Percentiles rank a stretch among this genome's conserved stretches.
These are phyloP conservation scores for Limnephilus marmoratus DNA, from an alignment of 2,888 invertebrate species.

Conservation along the genomic window DNA sequence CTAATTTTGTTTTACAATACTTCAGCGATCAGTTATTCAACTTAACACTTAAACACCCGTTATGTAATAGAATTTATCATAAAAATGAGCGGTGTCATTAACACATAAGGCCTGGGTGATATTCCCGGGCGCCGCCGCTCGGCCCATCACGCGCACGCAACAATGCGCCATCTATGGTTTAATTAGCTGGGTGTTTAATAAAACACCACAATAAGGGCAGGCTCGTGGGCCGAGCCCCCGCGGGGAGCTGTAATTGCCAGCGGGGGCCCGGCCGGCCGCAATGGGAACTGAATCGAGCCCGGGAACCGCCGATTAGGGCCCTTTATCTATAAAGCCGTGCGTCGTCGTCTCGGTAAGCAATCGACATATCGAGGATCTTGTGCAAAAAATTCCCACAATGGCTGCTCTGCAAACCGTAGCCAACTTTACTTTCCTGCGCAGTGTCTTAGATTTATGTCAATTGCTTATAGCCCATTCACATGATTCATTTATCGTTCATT, in stretches of 20 bases:
- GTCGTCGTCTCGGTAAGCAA: too few relatives aligned
- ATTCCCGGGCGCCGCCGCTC: conserved; percentile 23
- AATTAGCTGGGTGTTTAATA: conserved; percentile 65
- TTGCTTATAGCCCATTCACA: too few relatives aligned
- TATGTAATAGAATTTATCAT: not conserved
- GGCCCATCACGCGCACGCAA: conserved; percentile 33
- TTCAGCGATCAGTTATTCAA: not conserved
- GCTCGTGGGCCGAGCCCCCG: conserved; percentile 52
- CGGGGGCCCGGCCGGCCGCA: conserved; percentile 52
- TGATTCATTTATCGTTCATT: too few relatives aligned
- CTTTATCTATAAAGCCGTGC: too few relatives aligned
- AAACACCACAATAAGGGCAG: conserved; percentile 56
- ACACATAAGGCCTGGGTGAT: not conserved
- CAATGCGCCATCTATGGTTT: conserved; percentile 56
- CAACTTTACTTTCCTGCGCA: too few relatives aligned
- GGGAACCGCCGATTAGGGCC: not conserved
- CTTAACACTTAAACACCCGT: not conserved
- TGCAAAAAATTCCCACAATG: too few relatives aligned
- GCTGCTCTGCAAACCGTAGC: too few relatives aligned
- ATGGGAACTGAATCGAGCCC: conserved; percentile 14
- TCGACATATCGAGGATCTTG: too few relatives aligned
- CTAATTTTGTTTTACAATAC: too few relatives aligned
- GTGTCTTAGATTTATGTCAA: too few relatives aligned
- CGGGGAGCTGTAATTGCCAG: conserved; percentile 58
- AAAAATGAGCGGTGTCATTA: not conserved